Conservation (phyloP, 2,888 invertebrate species). For the Melinaea marsaeus region DNA sequence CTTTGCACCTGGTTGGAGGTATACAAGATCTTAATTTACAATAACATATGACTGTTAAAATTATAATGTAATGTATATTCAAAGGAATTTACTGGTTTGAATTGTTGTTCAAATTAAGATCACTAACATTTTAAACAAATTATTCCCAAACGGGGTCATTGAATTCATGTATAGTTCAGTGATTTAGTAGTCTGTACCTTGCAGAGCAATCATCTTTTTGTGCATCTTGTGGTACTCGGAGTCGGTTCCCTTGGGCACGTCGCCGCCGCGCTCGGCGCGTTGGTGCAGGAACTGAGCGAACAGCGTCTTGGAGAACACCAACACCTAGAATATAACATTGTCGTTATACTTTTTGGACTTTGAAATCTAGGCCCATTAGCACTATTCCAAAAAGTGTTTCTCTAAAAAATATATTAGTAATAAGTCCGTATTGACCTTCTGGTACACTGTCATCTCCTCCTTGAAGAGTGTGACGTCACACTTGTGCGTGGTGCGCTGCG, state of each 20-base stretch:
- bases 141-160: no score
- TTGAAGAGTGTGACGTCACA: slow-evolving; percentile 80
- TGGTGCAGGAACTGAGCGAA: slow-evolving; percentile 88
- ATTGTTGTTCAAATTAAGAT: no score
- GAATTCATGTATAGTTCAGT: no score
- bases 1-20: slow-evolving; percentile 61
- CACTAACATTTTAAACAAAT: no score
- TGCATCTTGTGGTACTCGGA: slow-evolving; percentile 80
- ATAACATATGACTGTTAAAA: no score
- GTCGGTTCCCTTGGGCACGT: slow-evolving; percentile 48
- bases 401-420: background rate
- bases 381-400: background rate
- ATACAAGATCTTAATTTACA: no score
- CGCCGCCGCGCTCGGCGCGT: slow-evolving; percentile 81
- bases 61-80: no score
- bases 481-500: slow-evolving; percentile 77
- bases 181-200: slow-evolving; percentile 49
- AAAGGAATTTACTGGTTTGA: no score
- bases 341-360: slow-evolving; percentile 23
- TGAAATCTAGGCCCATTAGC: no score
- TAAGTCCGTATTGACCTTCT: slow-evolving; percentile 70
- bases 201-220: slow-evolving; percentile 78
- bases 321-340: slow-evolving; percentile 50
- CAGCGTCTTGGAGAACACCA: slow-evolving; percentile 84
- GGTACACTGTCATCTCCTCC: slow-evolving; percentile 87